phyloP scores from a whole-genome alignment of 2,888 invertebrate genomes.

The Drosophila mayaguana region DNA sequence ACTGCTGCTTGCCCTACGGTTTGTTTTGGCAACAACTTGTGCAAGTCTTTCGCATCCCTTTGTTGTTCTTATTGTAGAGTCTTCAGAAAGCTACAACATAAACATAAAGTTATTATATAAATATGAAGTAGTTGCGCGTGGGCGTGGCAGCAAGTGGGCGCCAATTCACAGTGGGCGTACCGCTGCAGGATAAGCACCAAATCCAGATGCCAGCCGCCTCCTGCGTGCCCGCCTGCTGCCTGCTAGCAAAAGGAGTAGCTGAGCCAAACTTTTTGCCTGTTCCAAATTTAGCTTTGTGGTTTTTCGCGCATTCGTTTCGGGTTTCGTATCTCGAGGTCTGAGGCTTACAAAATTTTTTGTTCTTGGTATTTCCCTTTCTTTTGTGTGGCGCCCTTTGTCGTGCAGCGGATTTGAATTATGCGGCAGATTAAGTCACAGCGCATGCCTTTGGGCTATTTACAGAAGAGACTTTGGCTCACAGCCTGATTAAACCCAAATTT shows the following conservation, averaged over 20 bases:
- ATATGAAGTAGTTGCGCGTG: conserved; percentile 65
- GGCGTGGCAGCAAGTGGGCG: conserved; percentile 12
- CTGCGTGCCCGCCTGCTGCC: not conserved
- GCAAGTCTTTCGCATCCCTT: conserved; percentile 35
- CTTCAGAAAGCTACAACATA: conserved; percentile 72
- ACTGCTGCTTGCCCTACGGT: conserved; percentile 48
- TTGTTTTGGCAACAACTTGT: conserved; percentile 50
- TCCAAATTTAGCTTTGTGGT: conserved; percentile 46
- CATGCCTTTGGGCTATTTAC: conserved; percentile 71
- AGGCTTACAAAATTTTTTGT: conserved; percentile 18
- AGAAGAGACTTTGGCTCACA: conserved; percentile 19
- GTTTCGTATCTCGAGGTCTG: conserved; percentile 19
- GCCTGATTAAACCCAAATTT: conserved; percentile 44
- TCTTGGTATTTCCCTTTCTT: conserved; percentile 5
- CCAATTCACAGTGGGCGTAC: conserved; percentile 40
- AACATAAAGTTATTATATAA: conserved; percentile 80
- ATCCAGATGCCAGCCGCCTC: not conserved
- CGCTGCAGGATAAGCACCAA: conserved; percentile 5
- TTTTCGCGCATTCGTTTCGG: conserved; percentile 25
- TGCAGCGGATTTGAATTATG: conserved; percentile 67
- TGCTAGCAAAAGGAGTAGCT: conserved; percentile 13
- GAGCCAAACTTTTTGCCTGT: conserved; percentile 38
- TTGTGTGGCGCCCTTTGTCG: conserved; percentile 31
- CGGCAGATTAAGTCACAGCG: conserved; percentile 74
- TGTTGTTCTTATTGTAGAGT: conserved; percentile 45